These are phyloP conservation scores for Zygogramma bicolorata DNA, from an alignment of 2,888 invertebrate species.

Conservation along the genomic window DNA sequence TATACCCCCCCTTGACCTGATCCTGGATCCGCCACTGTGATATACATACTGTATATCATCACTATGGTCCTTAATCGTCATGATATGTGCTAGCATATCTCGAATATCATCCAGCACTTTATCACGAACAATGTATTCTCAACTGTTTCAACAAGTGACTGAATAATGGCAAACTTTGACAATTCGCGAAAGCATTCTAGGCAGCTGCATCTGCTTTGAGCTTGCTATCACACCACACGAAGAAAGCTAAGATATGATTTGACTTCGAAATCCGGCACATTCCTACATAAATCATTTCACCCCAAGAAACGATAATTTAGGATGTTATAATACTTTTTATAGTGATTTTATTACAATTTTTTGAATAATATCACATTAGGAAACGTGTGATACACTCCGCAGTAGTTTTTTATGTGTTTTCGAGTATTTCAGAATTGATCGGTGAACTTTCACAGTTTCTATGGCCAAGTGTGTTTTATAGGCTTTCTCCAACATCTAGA, in stretches of 20 bases:
- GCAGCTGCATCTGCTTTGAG: neutral
- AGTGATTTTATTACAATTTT: conserved; percentile 30
- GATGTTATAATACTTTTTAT: conserved; percentile 22
- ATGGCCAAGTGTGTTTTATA: conserved; percentile 48
- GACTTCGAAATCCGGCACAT: conserved; percentile 20
- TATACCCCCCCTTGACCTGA: too few species aligned
- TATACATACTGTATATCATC: too few species aligned
- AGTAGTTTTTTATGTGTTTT: conserved; percentile 37
- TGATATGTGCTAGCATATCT: too few species aligned
- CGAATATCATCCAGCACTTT: too few species aligned
- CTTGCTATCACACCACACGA: neutral
- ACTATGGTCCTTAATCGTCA: too few species aligned
- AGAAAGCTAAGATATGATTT: conserved; percentile 3
- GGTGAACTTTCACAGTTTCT: conserved; percentile 32
- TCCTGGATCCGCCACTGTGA: too few species aligned
- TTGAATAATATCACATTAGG: conserved; percentile 30
- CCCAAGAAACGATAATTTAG: conserved; percentile 14
- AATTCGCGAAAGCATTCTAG: too few species aligned
- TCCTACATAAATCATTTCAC: conserved; percentile 24
- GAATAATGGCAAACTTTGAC: neutral
- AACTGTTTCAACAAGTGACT: neutral
- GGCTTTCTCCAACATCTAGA: conserved; percentile 38
- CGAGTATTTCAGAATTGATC: conserved; percentile 33
- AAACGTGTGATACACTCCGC: conserved; percentile 28
- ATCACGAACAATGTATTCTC: neutral